A percentile compares a stretch with the other conserved stretches of the same genome.
Evolutionary conservation across 1,140 invertebrate species (phyloP).

Genomic region (Trinorchestia longiramus): DNA sequence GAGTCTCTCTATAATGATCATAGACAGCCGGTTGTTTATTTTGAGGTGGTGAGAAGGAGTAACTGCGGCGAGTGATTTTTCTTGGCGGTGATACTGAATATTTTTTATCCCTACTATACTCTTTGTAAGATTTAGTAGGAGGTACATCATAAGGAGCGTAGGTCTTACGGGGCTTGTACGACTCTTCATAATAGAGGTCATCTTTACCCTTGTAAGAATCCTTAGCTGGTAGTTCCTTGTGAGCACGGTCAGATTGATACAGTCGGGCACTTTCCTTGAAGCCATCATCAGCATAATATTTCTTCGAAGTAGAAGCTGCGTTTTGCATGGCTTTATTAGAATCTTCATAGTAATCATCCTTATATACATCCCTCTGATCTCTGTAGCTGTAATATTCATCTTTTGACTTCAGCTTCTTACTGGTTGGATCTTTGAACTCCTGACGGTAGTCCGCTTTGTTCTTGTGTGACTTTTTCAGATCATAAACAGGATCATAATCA

Average conservation of each 20-base stretch:
- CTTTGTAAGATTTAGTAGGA: not conserved
- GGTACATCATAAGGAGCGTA: not conserved
- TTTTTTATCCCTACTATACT: not conserved
- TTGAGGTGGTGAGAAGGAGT: conserved; percentile 13
- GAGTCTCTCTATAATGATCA: not conserved
- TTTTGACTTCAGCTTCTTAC: not conserved
- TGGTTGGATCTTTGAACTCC: not conserved
- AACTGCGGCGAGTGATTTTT: not conserved
- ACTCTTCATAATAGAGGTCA: not conserved
- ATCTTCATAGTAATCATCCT: not conserved
- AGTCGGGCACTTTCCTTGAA: not conserved
- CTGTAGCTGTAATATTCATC: conserved; percentile 25
- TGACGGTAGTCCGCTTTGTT: not conserved
- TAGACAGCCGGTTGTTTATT: not conserved
- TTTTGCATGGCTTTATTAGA: not conserved
- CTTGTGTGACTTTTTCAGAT: not conserved
- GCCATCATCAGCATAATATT: conserved; percentile 35
- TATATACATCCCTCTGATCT: not conserved
- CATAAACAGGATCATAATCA: not conserved
- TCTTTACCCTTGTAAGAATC: not conserved
- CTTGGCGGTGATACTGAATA: conserved; percentile 13
- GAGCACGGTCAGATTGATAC: not conserved
- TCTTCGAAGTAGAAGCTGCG: not conserved
- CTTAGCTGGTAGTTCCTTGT: not conserved
- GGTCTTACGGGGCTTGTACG: not conserved